phyloP scores from a whole-genome alignment of 2,888 invertebrate genomes.

The Nephrotoma guestfalica region DNA sequence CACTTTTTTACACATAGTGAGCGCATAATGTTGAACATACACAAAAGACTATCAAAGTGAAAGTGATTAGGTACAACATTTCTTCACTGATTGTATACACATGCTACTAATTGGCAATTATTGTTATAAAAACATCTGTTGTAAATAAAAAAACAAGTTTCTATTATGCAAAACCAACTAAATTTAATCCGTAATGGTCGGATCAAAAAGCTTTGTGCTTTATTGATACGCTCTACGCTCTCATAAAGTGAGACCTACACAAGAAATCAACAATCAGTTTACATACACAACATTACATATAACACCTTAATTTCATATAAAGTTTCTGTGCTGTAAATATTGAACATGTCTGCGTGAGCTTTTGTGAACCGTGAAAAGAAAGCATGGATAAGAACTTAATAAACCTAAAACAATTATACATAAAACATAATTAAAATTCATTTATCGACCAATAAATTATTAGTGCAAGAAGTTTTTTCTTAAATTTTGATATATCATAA shows the following conservation, averaged over 20 bases:
- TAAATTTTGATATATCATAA: not conserved
- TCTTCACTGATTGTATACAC: not conserved
- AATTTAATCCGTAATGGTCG: not conserved
- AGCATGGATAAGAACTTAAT: not conserved
- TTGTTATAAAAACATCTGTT: not conserved
- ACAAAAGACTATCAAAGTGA: not conserved
- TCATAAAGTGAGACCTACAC: no score
- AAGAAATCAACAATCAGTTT: no score
- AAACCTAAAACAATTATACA: not conserved
- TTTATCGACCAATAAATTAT: not conserved
- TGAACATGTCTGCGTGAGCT: not conserved
- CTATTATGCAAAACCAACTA: not conserved
- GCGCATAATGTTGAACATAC: not conserved
- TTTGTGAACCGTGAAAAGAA: not conserved
- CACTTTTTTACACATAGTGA: not conserved
- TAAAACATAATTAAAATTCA: no score
- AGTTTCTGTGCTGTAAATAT: no score
- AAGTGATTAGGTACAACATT: no score
- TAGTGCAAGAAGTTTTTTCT: not conserved
- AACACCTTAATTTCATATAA: not conserved
- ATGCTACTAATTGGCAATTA: not conserved
- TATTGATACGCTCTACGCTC: no score
- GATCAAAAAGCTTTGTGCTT: no score
- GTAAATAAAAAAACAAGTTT: not conserved
- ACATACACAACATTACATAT: not conserved